Base-by-base conservation (phyloP, 2,888 invertebrate species). In the Drosophila yooni region DNA sequence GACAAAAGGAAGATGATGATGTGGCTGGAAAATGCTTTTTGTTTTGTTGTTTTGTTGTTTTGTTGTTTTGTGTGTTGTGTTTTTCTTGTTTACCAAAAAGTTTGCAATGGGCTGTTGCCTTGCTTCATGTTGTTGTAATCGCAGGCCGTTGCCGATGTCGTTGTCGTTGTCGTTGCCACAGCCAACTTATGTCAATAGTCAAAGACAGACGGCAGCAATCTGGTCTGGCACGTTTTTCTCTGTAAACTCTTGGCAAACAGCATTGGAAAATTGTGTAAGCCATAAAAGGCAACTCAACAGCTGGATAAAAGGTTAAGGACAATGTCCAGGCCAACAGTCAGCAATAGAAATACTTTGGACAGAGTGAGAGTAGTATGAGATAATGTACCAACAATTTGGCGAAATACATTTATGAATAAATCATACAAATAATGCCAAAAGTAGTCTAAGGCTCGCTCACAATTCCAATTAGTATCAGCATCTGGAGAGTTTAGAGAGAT, bases 1-100 rank as follows among this genome's bases (percentile, higher is more conserved):
- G 82, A 85, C 85, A 88, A 85, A 88, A 85, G 89, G 89, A 85
- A 88, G 85, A 86, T 83, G 84, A 88, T 86, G 81, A 74, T 81
- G 79, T 71, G 70, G 82, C 70, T 79, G 56, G 70, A 78, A 69
- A 79, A 74, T 63, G 62, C 63, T 64, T 54, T 65, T 64, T 74
- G 36, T 18, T 27, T 54, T 54, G 25, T 54, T 60, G 52, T 60
- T 67, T 53, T 64, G 25, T 54, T 60, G 52, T 60, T 67, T 53
- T 64, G 54, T 70, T 58, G 25, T 18, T 54, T 33, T 29, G 56
- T 56, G 56, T 57, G 40, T 40, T 56, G 56, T 72, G 61, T 78
- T 78, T 79, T 70, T 52, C 52, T 74, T 78, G 63, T 56, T 78
- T 62, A 51, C 63, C 51, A 43, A 76, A 77, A 79, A 66, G 58